phyloP scores from a whole-genome alignment of 2,888 invertebrate species.

The Girardia tigrina region DNA sequence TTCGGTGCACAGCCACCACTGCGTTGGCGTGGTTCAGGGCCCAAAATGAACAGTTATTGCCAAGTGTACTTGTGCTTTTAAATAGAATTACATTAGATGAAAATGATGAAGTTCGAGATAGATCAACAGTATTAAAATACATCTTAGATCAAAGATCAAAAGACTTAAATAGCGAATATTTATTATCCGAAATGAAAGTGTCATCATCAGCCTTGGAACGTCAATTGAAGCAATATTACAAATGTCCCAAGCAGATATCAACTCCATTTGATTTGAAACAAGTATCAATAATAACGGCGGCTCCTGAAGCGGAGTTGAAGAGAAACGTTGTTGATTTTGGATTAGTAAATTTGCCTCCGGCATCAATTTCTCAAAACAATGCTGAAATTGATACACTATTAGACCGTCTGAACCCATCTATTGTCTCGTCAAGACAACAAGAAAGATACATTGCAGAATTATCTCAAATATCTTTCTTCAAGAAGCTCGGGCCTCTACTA shows the following conservation, averaged over 20 bases:
- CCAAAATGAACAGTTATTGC: constrained; percentile 70
- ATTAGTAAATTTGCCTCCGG: not conserved
- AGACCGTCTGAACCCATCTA: not conserved
- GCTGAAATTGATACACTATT: not conserved
- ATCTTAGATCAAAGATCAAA: constrained; percentile 55
- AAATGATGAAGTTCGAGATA: constrained; percentile 93
- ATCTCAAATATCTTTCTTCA: not conserved
- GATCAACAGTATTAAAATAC: constrained; percentile 84
- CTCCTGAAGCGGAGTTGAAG: not conserved
- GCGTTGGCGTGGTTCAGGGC: constrained; percentile 95
- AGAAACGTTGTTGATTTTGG: constrained; percentile 27
- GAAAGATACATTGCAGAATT: constrained; percentile 27
- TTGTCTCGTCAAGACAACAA: not conserved
- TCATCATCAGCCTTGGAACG: constrained; percentile 77
- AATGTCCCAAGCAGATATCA: constrained; percentile 49
- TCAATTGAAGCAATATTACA: constrained; percentile 67
- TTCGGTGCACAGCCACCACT: constrained; percentile 51
- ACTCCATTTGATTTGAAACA: constrained; percentile 69
- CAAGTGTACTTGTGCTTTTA: constrained; percentile 63
- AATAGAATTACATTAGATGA: constrained; percentile 77
- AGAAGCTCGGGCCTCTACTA: constrained; percentile 59
- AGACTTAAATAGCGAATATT: constrained; percentile 25
- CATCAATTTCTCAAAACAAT: not conserved
- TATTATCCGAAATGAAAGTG: constrained; percentile 50
- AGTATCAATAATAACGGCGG: constrained; percentile 58